phyloP scores from a whole-genome alignment of 2,797 vertebrate genomes.

The Clangula hyemalis region DNA sequence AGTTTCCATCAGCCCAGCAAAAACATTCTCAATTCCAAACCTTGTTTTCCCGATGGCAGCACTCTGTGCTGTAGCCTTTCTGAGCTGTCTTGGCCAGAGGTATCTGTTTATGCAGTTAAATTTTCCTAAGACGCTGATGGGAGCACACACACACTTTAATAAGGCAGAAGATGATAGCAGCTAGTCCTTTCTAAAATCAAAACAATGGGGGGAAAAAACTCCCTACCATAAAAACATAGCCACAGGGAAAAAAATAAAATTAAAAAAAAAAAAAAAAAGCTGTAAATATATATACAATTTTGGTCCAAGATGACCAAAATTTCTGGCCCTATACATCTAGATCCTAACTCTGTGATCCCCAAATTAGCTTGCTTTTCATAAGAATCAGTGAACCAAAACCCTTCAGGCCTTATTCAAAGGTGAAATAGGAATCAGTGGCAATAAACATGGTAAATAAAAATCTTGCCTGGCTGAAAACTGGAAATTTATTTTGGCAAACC shows the following conservation, averaged over 20 bases:
- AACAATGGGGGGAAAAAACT: not conserved
- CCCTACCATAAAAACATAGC: not conserved
- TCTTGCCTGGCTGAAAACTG: not conserved
- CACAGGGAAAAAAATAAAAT: not conserved
- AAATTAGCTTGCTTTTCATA: slow-evolving; percentile 1
- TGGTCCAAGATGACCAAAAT: not conserved
- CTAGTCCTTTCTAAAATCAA: slow-evolving; percentile 7
- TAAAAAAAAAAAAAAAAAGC: not conserved
- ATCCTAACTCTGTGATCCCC: not conserved
- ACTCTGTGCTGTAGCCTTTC: not conserved
- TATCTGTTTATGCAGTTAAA: slow-evolving; percentile 35
- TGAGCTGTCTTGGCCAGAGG: slow-evolving; percentile 24
- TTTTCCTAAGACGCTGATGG: slow-evolving; percentile 21
- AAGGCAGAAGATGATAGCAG: not conserved
- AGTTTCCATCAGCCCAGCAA: slow-evolving; percentile 60
- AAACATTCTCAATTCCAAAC: slow-evolving; percentile 57
- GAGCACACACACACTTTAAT: not conserved
- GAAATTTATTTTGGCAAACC: not conserved
- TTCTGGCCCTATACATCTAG: not conserved
- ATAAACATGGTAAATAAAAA: not conserved
- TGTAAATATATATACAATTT: not conserved
- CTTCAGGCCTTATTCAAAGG: not conserved
- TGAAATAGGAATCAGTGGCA: not conserved
- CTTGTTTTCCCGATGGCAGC: slow-evolving; percentile 24
- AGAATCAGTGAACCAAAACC: not conserved